Conservation (phyloP, 2,113 vertebrate species). For the human (Homo sapiens) region GRCh38 chr13:88453001-88453500, state of each 20-base stretch:
- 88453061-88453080: too few relatives aligned
- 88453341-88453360: neutral
- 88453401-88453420: neutral
- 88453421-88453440: neutral
- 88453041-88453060: too few relatives aligned
- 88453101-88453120: too few relatives aligned
- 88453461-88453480: neutral
- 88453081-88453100: too few relatives aligned
- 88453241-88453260: neutral
- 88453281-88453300: neutral
- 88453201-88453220: too few relatives aligned
- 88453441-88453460: neutral
- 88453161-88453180: too few relatives aligned
- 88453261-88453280: neutral
- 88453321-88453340: neutral
- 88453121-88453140: too few relatives aligned
- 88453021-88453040: too few relatives aligned
- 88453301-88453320: neutral
- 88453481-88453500: neutral
- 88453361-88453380: neutral
- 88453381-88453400: neutral
- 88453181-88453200: too few relatives aligned
- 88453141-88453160: too few relatives aligned
- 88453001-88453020: too few relatives aligned
- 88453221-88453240: neutral